A percentile compares a stretch with the other conserved stretches of the same genome.
Conservation (phyloP, 2,888 invertebrate species). For the Protonemura montana region DNA sequence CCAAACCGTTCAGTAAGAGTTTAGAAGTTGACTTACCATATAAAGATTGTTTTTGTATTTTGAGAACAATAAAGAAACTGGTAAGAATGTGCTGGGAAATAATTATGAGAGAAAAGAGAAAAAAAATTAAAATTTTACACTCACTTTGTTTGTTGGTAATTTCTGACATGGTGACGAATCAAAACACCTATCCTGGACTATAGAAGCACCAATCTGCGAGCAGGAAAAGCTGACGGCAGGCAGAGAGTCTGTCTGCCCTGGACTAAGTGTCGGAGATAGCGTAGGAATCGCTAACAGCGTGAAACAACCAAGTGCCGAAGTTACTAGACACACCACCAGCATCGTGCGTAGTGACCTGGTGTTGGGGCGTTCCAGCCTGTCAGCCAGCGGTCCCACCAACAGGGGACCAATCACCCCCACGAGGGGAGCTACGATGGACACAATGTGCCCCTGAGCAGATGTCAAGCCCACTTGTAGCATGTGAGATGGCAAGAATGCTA, state of each 20-base stretch:
- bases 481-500: slow-evolving; percentile 82
- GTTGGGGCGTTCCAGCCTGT: slow-evolving; percentile 67
- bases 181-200: slow-evolving; percentile 77
- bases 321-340: slow-evolving; percentile 71
- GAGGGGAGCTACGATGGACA: slow-evolving; percentile 81
- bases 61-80: too few relatives aligned
- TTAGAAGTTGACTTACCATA: too few relatives aligned
- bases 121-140: not conserved
- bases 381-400: slow-evolving; percentile 79
- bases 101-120: too few relatives aligned
- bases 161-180: slow-evolving; percentile 67
- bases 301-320: slow-evolving; percentile 74
- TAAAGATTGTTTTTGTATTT: too few relatives aligned
- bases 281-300: slow-evolving; percentile 72
- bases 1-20: too few relatives aligned
- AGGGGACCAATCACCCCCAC: slow-evolving; percentile 81
- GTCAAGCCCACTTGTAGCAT: slow-evolving; percentile 78
- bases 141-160: not conserved
- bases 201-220: slow-evolving; percentile 71
- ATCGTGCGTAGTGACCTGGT: slow-evolving; percentile 73
- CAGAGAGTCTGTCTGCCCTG: slow-evolving; percentile 63
- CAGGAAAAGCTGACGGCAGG: slow-evolving; percentile 77
- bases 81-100: too few relatives aligned
- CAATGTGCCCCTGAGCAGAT: slow-evolving; percentile 75
- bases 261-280: not conserved